Percentiles rank a stretch among this genome's conserved stretches.
Conservation (phyloP, 2,888 invertebrate species). For the Spisula solida region DNA sequence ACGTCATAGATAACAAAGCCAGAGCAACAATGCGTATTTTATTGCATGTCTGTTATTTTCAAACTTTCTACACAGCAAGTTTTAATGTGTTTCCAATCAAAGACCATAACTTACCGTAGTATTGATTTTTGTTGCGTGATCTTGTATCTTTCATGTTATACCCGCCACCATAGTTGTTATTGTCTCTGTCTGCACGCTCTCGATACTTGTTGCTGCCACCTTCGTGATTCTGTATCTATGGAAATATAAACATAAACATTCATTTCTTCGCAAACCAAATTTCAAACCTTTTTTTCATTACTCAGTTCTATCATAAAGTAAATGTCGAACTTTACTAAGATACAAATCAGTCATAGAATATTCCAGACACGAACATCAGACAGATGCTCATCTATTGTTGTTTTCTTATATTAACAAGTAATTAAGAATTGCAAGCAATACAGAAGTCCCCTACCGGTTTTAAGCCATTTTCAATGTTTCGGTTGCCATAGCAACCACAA, state of each 20-base stretch:
- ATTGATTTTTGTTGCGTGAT: conserved; percentile 69
- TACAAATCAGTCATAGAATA: too few relatives aligned
- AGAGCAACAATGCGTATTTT: background rate
- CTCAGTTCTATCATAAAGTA: too few relatives aligned
- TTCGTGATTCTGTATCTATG: conserved; percentile 74
- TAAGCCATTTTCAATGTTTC: too few relatives aligned
- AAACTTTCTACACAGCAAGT: background rate
- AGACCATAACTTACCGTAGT: conserved; percentile 59
- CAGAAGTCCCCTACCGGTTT: too few relatives aligned
- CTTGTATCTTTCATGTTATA: conserved; percentile 62
- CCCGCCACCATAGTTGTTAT: conserved; percentile 56
- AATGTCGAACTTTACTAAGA: too few relatives aligned
- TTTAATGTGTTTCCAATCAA: background rate
- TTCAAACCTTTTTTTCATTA: too few relatives aligned
- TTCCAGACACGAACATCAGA: too few relatives aligned
- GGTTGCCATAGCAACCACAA: too few relatives aligned
- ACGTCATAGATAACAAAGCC: background rate
- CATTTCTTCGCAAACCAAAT: too few relatives aligned
- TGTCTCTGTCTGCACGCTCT: conserved; percentile 57
- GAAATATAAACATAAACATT: conserved; percentile 17
- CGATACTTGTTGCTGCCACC: conserved; percentile 70
- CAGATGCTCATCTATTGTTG: too few relatives aligned
- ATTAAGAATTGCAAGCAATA: too few relatives aligned
- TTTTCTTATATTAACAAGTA: too few relatives aligned
- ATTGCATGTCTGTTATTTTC: background rate